Evolutionary conservation across 2,797 vertebrate species (phyloP), one percentile per base, ranked within the genome.

Genomic region (Paramormyrops hopkinsi): DNA sequence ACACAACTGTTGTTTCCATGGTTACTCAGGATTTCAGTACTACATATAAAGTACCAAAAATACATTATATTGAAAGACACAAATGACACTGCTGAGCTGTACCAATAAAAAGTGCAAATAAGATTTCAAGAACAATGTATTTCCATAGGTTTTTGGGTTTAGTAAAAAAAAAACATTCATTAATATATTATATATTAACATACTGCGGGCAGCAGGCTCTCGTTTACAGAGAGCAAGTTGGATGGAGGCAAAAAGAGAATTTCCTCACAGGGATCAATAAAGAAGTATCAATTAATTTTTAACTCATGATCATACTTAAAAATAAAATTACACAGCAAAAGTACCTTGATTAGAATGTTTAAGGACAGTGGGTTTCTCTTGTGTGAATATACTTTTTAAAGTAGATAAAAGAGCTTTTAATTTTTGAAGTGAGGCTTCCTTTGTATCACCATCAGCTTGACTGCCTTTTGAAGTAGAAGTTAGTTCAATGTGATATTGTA

Each of bases 331-430:
- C 79, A 50, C 86, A 89, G 89, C 84, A 89, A 89, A 89, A 91
- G 92, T 96, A 96, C 96, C 95, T 96, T 94, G 89, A 85, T 90
- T 90, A 88, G 92, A 92, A 92, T 88, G 89, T 90, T 90, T 90
- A 92, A 44, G 91, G 91, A 90, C 33, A 59, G 94, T 92, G 89
- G 90, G 90, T 89, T 93, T 91, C 92, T 91, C 89, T 90, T 90
- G 56, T 91, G 76, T 93, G 90, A 93, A 91, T 90, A 90, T 93
- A 87, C 94, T 91, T 94, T 93, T 96, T 91, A 94, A 0, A 91
- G 90, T 92, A 90, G 89, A 93, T 91, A 97, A 92, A 91, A 97
- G 90, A 53, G 88, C 85, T 91, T 95, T 91, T 90, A 96, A 90
- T 91, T 95, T 95, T 93, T 95, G 92, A 90, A 96, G 93, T 62